These are phyloP conservation scores for Apamea monoglypha DNA, from an alignment of 2,888 invertebrate genomes.

Conservation along the genomic window DNA sequence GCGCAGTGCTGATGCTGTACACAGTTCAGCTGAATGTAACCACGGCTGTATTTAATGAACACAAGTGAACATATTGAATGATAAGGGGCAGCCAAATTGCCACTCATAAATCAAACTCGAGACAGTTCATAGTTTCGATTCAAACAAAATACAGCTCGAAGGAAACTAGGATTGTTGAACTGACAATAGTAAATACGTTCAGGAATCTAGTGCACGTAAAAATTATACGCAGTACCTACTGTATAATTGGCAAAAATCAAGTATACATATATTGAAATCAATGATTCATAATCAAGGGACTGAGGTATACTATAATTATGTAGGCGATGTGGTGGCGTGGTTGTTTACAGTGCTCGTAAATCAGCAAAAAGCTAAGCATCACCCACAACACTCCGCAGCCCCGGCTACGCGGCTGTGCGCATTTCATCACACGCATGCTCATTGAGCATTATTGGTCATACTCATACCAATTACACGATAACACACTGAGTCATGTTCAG, in stretches of 20 bases:
- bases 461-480: slow-evolving; percentile 44
- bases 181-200: slow-evolving; percentile 20
- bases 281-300: slow-evolving; percentile 57
- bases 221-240: not conserved
- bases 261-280: slow-evolving; percentile 25
- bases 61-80: slow-evolving; percentile 76
- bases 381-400: slow-evolving; percentile 58
- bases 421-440: slow-evolving; percentile 71
- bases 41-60: slow-evolving; percentile 68
- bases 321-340: slow-evolving; percentile 63
- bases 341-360: slow-evolving; percentile 78
- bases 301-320: slow-evolving; percentile 50
- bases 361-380: slow-evolving; percentile 73
- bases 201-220: not conserved
- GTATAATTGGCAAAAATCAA: not conserved
- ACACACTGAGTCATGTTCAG: slow-evolving; percentile 67
- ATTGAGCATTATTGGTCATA: slow-evolving; percentile 56
- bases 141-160: slow-evolving; percentile 68
- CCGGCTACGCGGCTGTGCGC: slow-evolving; percentile 64
- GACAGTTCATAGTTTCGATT: slow-evolving; percentile 70
- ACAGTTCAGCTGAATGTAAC: slow-evolving; percentile 54
- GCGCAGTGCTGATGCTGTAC: slow-evolving; percentile 45
- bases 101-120: slow-evolving; percentile 74
- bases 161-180: slow-evolving; percentile 73
- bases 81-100: slow-evolving; percentile 77